Percentiles rank a stretch among this genome's conserved stretches.
phyloP scores from a whole-genome alignment of 1,140 invertebrate species.

The Bombus ignitus region DNA sequence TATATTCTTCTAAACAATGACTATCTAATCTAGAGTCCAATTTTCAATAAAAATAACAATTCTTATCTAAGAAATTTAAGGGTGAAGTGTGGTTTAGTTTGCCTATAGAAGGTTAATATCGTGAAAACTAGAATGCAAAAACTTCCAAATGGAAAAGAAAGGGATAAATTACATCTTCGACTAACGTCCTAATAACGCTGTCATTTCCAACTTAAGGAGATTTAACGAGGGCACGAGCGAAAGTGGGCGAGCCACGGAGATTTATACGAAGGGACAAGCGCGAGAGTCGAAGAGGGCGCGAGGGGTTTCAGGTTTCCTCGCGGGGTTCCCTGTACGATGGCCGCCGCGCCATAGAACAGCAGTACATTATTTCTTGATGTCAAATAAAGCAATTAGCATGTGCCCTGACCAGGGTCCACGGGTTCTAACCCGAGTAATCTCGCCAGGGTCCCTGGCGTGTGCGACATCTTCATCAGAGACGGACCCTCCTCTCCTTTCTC shows the following conservation, averaged over 20 bases:
- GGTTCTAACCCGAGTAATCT: constrained; percentile 80
- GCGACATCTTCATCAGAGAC: constrained; percentile 82
- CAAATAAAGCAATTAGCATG: constrained; percentile 84
- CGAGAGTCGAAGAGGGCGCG: constrained; percentile 52
- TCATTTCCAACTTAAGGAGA: constrained; percentile 14
- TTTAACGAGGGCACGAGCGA: constrained; percentile 11
- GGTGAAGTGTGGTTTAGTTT: too few relatives aligned
- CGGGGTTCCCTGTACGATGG: constrained; percentile 34
- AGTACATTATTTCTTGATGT: constrained; percentile 83
- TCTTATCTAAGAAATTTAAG: too few relatives aligned
- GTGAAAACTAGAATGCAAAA: too few relatives aligned
- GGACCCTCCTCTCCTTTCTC: constrained; percentile 65
- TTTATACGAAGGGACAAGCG: constrained; percentile 56
- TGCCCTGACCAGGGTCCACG: constrained; percentile 79
- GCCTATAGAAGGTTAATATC: too few relatives aligned
- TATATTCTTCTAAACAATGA: too few relatives aligned
- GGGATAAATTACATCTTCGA: not conserved
- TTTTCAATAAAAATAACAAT: too few relatives aligned
- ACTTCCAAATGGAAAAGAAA: too few relatives aligned
- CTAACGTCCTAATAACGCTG: constrained; percentile 13
- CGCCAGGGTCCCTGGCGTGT: constrained; percentile 80
- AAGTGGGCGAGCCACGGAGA: constrained; percentile 19
- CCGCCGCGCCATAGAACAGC: constrained; percentile 60
- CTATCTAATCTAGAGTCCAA: too few relatives aligned
- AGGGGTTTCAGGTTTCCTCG: constrained; percentile 65